Conservation (phyloP, 2,888 invertebrate species). For the Phasia obesa region DNA sequence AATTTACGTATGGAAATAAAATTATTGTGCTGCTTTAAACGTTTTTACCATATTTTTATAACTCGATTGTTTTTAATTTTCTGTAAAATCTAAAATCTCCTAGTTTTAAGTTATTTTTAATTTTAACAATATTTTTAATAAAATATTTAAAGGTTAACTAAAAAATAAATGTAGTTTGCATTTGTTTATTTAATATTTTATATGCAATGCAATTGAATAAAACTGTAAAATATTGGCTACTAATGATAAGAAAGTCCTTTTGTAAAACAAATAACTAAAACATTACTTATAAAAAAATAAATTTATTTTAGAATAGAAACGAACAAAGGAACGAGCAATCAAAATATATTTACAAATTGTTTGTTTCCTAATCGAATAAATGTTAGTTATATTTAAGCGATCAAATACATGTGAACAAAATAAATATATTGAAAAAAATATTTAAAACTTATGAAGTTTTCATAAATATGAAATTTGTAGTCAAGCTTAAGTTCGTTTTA, state of each 20-base stretch:
- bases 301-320: background rate
- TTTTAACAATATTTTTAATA: constrained; percentile 4
- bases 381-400: constrained; percentile 59
- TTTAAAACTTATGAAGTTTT: background rate
- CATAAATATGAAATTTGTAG: no score
- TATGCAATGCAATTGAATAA: constrained; percentile 38
- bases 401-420: constrained; percentile 55
- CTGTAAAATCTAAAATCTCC: background rate
- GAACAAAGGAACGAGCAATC: background rate
- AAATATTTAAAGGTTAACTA: constrained; percentile 3
- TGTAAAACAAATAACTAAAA: constrained; percentile 26
- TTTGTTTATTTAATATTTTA: constrained; percentile 1
- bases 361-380: constrained; percentile 32
- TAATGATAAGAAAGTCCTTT: constrained; percentile 34
- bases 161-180: constrained; percentile 8
- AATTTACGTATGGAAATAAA: background rate
- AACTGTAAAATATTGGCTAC: constrained; percentile 25
- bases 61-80: background rate
- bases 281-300: background rate
- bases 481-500: no score
- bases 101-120: constrained; percentile 33
- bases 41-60: constrained; percentile 33
- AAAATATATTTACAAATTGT: constrained; percentile 56
- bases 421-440: constrained; percentile 1
- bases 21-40: constrained; percentile 12